These are phyloP conservation scores for Erebia aethiops DNA, from an alignment of 2,888 invertebrate species.

Conservation along the genomic window DNA sequence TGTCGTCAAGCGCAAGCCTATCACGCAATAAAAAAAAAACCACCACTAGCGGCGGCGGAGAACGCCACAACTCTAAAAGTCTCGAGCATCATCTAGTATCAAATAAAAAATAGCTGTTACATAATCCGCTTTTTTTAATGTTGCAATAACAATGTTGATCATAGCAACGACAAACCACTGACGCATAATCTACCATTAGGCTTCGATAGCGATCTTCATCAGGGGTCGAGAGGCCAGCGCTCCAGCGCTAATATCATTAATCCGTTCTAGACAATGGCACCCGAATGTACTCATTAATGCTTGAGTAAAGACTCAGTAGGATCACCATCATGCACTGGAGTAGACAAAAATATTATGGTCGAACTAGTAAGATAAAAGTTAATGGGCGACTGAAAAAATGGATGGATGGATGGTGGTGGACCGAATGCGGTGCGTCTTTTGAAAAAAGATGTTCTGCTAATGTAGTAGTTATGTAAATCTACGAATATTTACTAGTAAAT, in stretches of 20 bases:
- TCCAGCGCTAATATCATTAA: constrained; percentile 59
- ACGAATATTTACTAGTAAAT: not conserved
- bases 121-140: not conserved
- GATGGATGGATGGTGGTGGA: too few species aligned
- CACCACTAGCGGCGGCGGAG: too few species aligned
- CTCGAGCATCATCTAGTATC: too few species aligned
- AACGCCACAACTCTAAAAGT: too few species aligned
- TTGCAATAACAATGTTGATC: constrained; percentile 23
- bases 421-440: too few species aligned
- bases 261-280: constrained; percentile 63
- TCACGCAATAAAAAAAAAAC: too few species aligned
- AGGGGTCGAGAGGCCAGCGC: constrained; percentile 40
- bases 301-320: constrained; percentile 37
- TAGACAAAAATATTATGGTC: too few species aligned
- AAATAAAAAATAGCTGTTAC: not conserved
- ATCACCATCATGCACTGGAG: constrained; percentile 1
- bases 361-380: too few species aligned
- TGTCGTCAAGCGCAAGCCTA: too few species aligned
- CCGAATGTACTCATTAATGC: constrained; percentile 67
- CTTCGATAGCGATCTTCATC: constrained; percentile 56
- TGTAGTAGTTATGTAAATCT: too few species aligned
- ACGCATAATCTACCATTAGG: constrained; percentile 49
- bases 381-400: too few species aligned
- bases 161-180: constrained; percentile 32
- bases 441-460: too few species aligned